Conservation (phyloP, 37 sponge, comb jelly and placozoan genomes). For the Ianthella basta region DNA sequence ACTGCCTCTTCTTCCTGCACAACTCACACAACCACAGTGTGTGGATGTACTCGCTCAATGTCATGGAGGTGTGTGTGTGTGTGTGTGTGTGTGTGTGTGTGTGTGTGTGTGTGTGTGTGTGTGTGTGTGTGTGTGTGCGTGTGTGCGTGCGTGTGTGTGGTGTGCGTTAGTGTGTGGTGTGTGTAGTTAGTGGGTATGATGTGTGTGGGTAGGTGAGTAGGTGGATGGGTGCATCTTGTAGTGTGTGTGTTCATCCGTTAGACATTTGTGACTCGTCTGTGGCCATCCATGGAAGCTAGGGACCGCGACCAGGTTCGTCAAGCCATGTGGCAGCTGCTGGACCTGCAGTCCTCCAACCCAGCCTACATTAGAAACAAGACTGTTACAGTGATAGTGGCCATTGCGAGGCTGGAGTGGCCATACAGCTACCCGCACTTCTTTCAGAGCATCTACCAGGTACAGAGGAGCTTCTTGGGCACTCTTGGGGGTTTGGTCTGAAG, state of each 20-base stretch:
- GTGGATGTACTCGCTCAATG: constrained; percentile 81
- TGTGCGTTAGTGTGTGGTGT: neutral
- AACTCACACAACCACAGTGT: constrained; percentile 67
- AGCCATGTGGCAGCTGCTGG: constrained; percentile 51
- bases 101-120: constrained; percentile 6
- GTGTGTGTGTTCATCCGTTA: constrained; percentile 11
- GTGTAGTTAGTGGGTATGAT: neutral
- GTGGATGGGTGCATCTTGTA: neutral
- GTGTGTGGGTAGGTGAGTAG: neutral
- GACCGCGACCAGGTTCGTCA: constrained; percentile 53
- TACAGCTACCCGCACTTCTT: constrained; percentile 84
- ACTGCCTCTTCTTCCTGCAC: constrained; percentile 78
- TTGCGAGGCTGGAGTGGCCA: constrained; percentile 84
- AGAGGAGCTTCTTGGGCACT: neutral
- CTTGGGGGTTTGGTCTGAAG: too few relatives aligned
- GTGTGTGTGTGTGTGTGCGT: constrained; percentile 3
- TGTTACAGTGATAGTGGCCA: constrained; percentile 70
- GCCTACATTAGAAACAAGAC: constrained; percentile 76
- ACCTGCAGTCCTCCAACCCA: constrained; percentile 34
- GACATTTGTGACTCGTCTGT: constrained; percentile 59
- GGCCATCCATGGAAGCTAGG: constrained; percentile 38
- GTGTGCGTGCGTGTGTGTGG: constrained; percentile 1
- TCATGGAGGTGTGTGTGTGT: constrained; percentile 64
- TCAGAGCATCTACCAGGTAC: constrained; percentile 64
- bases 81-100: neutral